phyloP scores from a whole-genome alignment of 2,113 vertebrate species.

The Poeciliopsis turrubarensis region DNA sequence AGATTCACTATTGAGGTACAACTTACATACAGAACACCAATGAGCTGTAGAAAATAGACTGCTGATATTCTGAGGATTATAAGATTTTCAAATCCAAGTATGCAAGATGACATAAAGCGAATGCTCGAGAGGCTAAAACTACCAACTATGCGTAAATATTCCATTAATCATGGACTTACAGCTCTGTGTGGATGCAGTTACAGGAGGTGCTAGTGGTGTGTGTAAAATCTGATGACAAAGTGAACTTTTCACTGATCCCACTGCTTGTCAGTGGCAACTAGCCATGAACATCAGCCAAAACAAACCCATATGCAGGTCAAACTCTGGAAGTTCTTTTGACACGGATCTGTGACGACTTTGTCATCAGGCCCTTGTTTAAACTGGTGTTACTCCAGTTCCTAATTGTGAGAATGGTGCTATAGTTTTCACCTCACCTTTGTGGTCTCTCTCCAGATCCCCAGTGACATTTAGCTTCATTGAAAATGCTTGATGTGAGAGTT shows the following conservation, averaged over 20 bases:
- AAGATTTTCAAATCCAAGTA: not conserved
- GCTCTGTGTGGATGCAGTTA: slow-evolving; percentile 4
- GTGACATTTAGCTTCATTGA: slow-evolving; percentile 64
- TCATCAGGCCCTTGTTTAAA: slow-evolving; percentile 64
- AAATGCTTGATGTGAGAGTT: slow-evolving; percentile 50
- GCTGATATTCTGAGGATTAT: not conserved
- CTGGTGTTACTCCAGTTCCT: slow-evolving; percentile 67
- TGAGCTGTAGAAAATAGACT: too few species aligned
- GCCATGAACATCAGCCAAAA: slow-evolving; percentile 60
- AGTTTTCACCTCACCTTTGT: slow-evolving; percentile 46
- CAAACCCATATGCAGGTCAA: slow-evolving; percentile 55
- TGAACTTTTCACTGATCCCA: slow-evolving; percentile 38
- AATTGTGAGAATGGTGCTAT: slow-evolving; percentile 62
- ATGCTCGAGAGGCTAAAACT: not conserved
- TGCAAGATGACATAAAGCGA: not conserved
- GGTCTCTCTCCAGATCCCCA: slow-evolving; percentile 39
- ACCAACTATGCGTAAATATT: not conserved
- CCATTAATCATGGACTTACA: not conserved
- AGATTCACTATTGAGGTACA: too few species aligned
- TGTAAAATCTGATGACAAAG: slow-evolving; percentile 14
- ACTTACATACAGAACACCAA: too few species aligned
- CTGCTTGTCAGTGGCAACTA: slow-evolving; percentile 48
- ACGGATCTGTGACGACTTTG: slow-evolving; percentile 58
- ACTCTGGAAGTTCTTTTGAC: slow-evolving; percentile 55
- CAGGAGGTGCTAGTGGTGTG: slow-evolving; percentile 14